phyloP scores from a whole-genome alignment of 2,797 vertebrate species.

The Glossophaga mutica region DNA sequence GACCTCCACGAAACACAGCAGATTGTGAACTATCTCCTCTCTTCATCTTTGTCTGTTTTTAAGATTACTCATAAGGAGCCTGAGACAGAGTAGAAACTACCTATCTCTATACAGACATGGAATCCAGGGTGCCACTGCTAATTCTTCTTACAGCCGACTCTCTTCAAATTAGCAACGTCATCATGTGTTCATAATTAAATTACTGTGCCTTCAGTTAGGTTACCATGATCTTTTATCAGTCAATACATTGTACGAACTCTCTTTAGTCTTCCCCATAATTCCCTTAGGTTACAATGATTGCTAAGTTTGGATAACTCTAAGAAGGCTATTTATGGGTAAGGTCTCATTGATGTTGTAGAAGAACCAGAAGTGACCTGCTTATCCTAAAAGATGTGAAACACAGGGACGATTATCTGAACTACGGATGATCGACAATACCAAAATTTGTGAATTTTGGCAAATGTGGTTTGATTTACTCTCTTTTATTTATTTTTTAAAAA shows the following conservation, averaged over 20 bases:
- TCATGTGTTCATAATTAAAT: constrained; percentile 1
- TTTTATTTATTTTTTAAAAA: background rate
- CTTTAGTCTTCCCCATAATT: background rate
- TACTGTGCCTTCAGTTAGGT: constrained; percentile 19
- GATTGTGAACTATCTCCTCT: background rate
- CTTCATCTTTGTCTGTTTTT: background rate
- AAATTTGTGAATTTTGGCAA: background rate
- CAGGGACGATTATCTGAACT: background rate
- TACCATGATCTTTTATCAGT: background rate
- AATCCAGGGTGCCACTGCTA: background rate
- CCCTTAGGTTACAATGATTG: background rate
- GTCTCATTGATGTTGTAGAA: background rate
- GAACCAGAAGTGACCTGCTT: background rate
- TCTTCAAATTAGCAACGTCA: background rate
- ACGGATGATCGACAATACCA: background rate
- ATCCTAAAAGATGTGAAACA: background rate
- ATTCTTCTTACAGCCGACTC: background rate
- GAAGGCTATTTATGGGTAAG: background rate
- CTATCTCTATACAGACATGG: background rate
- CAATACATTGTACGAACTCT: background rate
- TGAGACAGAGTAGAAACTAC: background rate
- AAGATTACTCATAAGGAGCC: background rate
- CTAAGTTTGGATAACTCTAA: background rate
- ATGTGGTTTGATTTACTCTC: background rate
- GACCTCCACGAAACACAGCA: background rate